These are phyloP conservation scores for Drosophila neutralis DNA, from an alignment of 2,888 invertebrate genomes.

Conservation along the genomic window DNA sequence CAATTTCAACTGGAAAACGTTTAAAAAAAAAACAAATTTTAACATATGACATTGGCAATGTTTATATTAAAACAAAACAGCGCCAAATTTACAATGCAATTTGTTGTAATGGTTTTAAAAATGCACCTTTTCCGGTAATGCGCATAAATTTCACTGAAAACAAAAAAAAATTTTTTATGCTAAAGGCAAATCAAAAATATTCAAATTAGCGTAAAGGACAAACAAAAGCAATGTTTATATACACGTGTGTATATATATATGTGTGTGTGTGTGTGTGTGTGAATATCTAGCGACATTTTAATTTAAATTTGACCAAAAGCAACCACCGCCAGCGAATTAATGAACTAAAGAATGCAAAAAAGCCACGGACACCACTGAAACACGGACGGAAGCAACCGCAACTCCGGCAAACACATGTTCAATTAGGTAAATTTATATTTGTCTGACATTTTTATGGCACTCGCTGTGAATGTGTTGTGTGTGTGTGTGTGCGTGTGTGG, in stretches of 20 bases:
- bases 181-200: conserved; percentile 54
- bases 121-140: conserved; percentile 34
- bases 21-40: neutral
- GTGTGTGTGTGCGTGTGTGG: conserved; percentile 9
- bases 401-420: conserved; percentile 67
- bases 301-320: conserved; percentile 69
- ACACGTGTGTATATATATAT: neutral
- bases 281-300: conserved; percentile 53
- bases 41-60: conserved; percentile 35
- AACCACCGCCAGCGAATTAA: conserved; percentile 51
- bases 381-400: conserved; percentile 22
- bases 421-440: conserved; percentile 62
- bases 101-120: conserved; percentile 47
- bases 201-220: conserved; percentile 56
- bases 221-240: conserved; percentile 8
- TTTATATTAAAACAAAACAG: conserved; percentile 53
- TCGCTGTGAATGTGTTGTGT: conserved; percentile 39
- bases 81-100: conserved; percentile 66
- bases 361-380: conserved; percentile 15
- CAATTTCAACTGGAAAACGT: neutral
- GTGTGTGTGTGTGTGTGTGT: conserved; percentile 1
- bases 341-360: conserved; percentile 58
- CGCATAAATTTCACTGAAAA: conserved; percentile 59
- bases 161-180: conserved; percentile 10
- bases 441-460: conserved; percentile 47